phyloP scores from a whole-genome alignment of 2,797 vertebrate species.

The Otolemur crassicaudatus region DNA sequence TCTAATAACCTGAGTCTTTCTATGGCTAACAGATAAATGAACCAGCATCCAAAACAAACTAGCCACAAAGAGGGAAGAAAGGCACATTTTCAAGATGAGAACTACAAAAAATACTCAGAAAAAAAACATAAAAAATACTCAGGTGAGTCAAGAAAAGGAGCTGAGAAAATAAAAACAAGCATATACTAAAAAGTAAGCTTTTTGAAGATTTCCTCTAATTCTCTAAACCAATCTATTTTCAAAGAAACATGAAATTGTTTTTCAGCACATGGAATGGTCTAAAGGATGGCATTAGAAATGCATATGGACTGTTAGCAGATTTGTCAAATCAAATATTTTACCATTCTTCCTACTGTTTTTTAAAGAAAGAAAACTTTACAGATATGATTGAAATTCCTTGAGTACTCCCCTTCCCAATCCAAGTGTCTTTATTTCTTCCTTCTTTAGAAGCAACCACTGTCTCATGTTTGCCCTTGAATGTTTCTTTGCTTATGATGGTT shows the following conservation, averaged over 20 bases:
- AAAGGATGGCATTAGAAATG: neutral
- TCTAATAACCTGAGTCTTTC: neutral
- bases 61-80: neutral
- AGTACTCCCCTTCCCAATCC: too few species aligned
- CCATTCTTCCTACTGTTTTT: neutral
- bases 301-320: neutral
- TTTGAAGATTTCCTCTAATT: neutral
- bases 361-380: neutral
- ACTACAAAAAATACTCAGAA: neutral
- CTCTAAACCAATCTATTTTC: neutral
- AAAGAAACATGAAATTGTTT: neutral
- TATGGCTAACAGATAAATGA: neutral
- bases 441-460: neutral
- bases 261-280: neutral
- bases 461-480: neutral
- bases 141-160: neutral
- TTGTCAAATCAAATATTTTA: neutral
- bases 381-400: neutral
- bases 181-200: neutral
- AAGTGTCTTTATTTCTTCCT: neutral
- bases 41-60: neutral
- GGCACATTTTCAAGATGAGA: neutral
- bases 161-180: neutral
- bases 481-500: neutral
- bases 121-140: neutral